A percentile compares a stretch with the other conserved stretches of the same genome.
Evolutionary conservation across 2,888 invertebrate species (phyloP).

Genomic region (Heliconius ethilla): DNA sequence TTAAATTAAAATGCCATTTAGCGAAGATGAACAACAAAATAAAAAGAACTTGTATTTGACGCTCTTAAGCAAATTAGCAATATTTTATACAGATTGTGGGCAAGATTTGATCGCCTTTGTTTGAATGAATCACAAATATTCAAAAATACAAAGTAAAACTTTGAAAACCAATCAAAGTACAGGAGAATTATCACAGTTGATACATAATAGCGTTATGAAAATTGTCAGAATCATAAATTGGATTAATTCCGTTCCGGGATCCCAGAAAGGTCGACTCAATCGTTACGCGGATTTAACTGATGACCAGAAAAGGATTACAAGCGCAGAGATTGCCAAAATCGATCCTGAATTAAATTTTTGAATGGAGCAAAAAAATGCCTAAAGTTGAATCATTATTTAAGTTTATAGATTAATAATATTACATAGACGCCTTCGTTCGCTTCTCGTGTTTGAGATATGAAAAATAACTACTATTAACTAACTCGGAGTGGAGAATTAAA

Average conservation of each 20-base stretch:
- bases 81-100: too few relatives aligned
- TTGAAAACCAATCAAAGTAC: constrained; percentile 52
- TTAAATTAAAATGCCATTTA: too few relatives aligned
- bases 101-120: too few relatives aligned
- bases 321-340: constrained; percentile 44
- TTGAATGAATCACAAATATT: too few relatives aligned
- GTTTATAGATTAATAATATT: constrained; percentile 5
- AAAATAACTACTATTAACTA: background rate
- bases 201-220: constrained; percentile 55
- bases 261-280: constrained; percentile 56
- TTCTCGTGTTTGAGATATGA: too few relatives aligned
- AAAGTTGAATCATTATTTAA: constrained; percentile 42
- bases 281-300: constrained; percentile 58
- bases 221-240: constrained; percentile 59
- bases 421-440: too few relatives aligned
- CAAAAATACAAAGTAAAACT: constrained; percentile 45
- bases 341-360: constrained; percentile 52
- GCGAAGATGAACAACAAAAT: too few relatives aligned
- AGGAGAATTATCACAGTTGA: constrained; percentile 55
- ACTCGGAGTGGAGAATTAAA: too few relatives aligned
- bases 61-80: too few relatives aligned
- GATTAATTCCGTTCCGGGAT: constrained; percentile 52
- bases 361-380: constrained; percentile 34
- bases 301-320: constrained; percentile 10
- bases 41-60: too few relatives aligned